phyloP scores from a whole-genome alignment of 2,797 vertebrate species.

The Diglossa cyanea region DNA sequence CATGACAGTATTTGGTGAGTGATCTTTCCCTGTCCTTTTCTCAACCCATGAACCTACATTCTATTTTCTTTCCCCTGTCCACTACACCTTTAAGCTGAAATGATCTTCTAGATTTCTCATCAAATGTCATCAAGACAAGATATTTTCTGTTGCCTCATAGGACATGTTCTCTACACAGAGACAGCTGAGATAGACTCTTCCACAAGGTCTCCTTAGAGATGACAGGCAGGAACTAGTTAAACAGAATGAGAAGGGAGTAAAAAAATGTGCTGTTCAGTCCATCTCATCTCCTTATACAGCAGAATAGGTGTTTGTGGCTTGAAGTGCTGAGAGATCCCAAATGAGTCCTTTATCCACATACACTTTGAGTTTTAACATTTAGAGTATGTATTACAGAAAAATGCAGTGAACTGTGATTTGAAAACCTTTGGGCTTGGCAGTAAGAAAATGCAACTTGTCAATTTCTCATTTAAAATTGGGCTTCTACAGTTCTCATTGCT shows the following conservation, averaged over 20 bases:
- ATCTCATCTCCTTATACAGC: constrained; percentile 46
- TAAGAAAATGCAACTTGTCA: background rate
- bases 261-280: constrained; percentile 56
- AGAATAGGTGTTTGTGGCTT: background rate
- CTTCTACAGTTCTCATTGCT: background rate
- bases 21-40: background rate
- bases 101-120: constrained; percentile 39
- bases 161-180: background rate
- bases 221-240: constrained; percentile 8
- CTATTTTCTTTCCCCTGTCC: background rate
- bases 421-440: background rate
- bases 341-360: background rate
- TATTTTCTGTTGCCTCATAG: constrained; percentile 49
- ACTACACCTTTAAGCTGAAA: background rate
- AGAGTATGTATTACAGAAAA: background rate
- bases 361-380: background rate
- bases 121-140: constrained; percentile 46
- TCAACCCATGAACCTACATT: no score
- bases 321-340: background rate
- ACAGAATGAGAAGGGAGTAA: constrained; percentile 38
- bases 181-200: constrained; percentile 50
- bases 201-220: constrained; percentile 50
- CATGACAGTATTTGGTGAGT: background rate
- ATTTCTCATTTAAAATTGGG: background rate
- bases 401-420: background rate